Conservation (phyloP, 2,888 invertebrate genomes). For the Torymus aiolomorphi region DNA sequence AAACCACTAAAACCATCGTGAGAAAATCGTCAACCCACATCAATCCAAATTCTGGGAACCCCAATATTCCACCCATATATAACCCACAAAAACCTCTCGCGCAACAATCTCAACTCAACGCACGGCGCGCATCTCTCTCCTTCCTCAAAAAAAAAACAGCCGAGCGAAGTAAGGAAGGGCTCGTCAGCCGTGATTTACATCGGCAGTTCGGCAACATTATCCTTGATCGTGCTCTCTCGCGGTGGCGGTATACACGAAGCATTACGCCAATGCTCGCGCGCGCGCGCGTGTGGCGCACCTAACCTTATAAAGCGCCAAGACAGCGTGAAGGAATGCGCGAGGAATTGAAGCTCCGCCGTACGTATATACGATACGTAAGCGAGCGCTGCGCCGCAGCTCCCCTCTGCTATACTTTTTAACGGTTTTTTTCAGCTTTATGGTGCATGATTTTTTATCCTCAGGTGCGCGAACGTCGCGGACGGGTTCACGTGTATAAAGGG, state of each 20-base stretch:
- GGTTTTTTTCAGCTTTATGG: constrained; percentile 3
- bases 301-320: constrained; percentile 63
- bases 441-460: not conserved
- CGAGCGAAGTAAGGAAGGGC: not conserved
- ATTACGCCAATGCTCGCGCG: constrained; percentile 59
- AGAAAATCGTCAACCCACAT: no score
- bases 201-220: constrained; percentile 20
- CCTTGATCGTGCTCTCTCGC: constrained; percentile 11
- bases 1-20: no score
- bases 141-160: no score
- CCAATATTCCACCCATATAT: no score
- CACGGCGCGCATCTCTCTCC: no score
- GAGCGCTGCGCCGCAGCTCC: not conserved
- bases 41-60: no score
- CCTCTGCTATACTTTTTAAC: constrained; percentile 1
- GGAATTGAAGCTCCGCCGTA: constrained; percentile 14
- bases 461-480: no score
- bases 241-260: constrained; percentile 8
- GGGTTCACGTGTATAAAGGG: no score
- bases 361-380: not conserved
- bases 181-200: constrained; percentile 39
- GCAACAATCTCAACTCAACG: no score
- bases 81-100: no score
- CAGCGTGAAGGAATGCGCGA: constrained; percentile 62
- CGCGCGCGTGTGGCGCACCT: constrained; percentile 59